Base-by-base conservation (phyloP, 2,797 vertebrate genomes). In the Phrynocephalus vlangalii region DNA sequence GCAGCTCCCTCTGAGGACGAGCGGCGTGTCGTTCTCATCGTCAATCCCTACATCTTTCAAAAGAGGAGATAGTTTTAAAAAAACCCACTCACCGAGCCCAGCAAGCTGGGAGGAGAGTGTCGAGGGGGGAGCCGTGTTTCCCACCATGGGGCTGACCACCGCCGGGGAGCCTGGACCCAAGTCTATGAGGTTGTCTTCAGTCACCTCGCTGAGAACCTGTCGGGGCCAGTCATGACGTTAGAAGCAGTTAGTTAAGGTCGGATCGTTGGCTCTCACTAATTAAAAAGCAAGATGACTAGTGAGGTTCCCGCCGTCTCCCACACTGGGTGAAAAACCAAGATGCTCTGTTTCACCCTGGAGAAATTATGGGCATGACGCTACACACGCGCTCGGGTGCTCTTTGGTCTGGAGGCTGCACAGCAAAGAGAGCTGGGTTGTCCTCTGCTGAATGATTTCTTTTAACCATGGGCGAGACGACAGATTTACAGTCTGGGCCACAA, bases 141-240 rank as follows among this genome's bases (percentile, higher is more conserved):
- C 97, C 0, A 97, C 96, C 97, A 98, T 97, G n/a, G 98, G 98
- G 95, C 98, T 99, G 95, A 99, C 98, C 88, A 99, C 99, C 0
- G 99, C 98, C 0, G 99, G 99, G 85, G 99, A 99, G 56, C 99
- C 99, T 0, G 99, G 99, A 68, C 99, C 99, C 73, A 99, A 96
- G 94, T 99, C 99, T 93, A 99, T 99, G 91, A 99, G 97, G 94
- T 99, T 99, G 94, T 99, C 99, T 92, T 99, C 98, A 0, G 98
- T 98, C 13, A 99, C 98, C 85, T 99, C 98, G 3, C 95, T 99
- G 93, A 99, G 96, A 6, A 99, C 98, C 99, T 99, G 96, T 56
- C 6, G 84, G 86, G 20, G 72, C 89, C 9, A 88, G 0, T 75
- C 44, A 76, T 82, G 88, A n/a, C 1, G 82, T 30, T 72, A 24